Conservation (phyloP, 64 coral and sea anemone species). For the Cladopsammia gracilis region DNA sequence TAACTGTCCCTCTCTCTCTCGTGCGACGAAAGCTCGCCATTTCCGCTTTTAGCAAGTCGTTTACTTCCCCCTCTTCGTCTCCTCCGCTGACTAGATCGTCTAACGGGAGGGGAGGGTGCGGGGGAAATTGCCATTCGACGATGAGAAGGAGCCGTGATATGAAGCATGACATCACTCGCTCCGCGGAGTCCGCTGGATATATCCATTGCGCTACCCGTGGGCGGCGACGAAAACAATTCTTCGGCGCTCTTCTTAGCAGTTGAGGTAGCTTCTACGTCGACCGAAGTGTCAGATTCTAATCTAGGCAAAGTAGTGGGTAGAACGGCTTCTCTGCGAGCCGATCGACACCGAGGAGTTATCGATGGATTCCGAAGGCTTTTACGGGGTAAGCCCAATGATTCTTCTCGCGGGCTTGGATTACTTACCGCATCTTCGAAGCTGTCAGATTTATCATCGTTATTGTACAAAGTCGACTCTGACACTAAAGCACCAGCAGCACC, state of each 20-base stretch:
- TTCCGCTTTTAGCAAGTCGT: conserved; percentile 4
- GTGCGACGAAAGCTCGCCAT: conserved; percentile 50
- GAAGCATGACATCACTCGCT: conserved; percentile 77
- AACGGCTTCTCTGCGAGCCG: conserved; percentile 13
- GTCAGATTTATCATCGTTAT: conserved; percentile 69
- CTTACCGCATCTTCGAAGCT: background rate
- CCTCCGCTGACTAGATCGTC: conserved; percentile 57
- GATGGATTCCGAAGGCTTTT: conserved; percentile 85
- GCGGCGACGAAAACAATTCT: conserved; percentile 4
- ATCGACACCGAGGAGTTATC: conserved; percentile 75
- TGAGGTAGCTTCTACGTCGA: background rate
- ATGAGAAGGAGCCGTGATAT: conserved; percentile 72
- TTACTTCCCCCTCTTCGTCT: conserved; percentile 57
- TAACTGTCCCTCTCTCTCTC: conserved; percentile 64
- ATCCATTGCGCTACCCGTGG: conserved; percentile 34
- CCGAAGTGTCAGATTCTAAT: conserved; percentile 32
- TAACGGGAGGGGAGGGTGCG: conserved; percentile 60
- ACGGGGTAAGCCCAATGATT: conserved; percentile 28
- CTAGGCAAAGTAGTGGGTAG: conserved; percentile 29
- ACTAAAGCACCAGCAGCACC: conserved; percentile 95
- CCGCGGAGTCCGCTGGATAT: conserved; percentile 85
- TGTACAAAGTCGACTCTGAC: conserved; percentile 79
- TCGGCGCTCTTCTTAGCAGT: conserved; percentile 27
- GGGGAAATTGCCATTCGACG: conserved; percentile 93
- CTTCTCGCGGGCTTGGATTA: conserved; percentile 23